A percentile compares a stretch with the other conserved stretches of the same genome.
Conservation (phyloP, 2,113 vertebrate genomes). For the Salminus brasiliensis region DNA sequence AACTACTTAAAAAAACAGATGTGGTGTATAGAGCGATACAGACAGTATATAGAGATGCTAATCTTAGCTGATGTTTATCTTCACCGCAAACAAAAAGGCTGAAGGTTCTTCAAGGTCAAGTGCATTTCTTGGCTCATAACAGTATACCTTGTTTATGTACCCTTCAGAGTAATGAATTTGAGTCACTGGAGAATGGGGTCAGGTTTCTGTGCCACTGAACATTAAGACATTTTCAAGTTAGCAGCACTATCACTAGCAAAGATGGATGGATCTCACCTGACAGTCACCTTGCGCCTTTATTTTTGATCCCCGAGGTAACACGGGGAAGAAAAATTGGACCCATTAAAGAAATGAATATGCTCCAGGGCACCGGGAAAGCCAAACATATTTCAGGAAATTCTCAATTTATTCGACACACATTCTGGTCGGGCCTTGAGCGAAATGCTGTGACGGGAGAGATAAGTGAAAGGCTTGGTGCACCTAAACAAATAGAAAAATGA, state of each 20-base stretch:
- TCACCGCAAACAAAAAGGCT: background rate
- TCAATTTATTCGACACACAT: conserved; percentile 56
- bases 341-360: conserved; percentile 55
- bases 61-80: background rate
- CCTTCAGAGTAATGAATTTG: conserved; percentile 21
- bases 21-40: background rate
- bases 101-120: background rate
- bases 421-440: conserved; percentile 47
- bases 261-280: background rate
- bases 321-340: conserved; percentile 59
- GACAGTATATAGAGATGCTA: background rate
- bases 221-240: background rate
- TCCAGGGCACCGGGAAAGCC: conserved; percentile 57
- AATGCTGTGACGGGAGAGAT: conserved; percentile 45
- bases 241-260: background rate
- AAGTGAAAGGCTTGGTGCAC: conserved; percentile 59
- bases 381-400: conserved; percentile 60
- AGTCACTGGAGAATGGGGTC: background rate
- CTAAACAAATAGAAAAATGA: conserved; percentile 58
- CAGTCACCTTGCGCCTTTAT: conserved; percentile 25
- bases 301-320: conserved; percentile 47
- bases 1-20: background rate
- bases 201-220: background rate
- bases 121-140: conserved; percentile 35
- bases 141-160: conserved; percentile 46